phyloP scores from a whole-genome alignment of 92 coral and sea anemone species.

The Palythoa heliodiscus region DNA sequence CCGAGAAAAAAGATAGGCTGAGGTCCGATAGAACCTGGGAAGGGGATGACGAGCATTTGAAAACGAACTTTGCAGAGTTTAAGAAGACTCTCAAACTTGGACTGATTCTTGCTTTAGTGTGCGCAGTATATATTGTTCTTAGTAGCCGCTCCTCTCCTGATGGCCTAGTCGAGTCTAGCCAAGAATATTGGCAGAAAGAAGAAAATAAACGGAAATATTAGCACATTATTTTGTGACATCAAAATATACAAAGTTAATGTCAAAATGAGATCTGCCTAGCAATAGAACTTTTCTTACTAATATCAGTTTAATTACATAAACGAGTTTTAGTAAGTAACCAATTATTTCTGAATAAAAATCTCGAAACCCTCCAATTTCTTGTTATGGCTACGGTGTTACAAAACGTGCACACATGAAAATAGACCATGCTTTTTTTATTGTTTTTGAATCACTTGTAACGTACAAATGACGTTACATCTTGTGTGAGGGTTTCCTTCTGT shows the following conservation, averaged over 20 bases:
- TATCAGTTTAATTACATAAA: neutral
- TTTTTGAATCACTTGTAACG: too few species aligned
- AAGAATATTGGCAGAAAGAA: constrained; percentile 15
- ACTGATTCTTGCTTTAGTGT: constrained; percentile 53
- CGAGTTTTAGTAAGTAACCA: neutral
- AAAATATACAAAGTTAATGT: neutral
- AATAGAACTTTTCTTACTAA: neutral
- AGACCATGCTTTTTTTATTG: too few species aligned
- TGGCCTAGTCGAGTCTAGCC: neutral
- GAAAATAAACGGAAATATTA: constrained; percentile 9
- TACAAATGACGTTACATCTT: too few species aligned
- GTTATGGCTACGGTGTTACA: neutral
- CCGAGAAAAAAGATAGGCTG: constrained; percentile 62
- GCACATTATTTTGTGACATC: neutral
- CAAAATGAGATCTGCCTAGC: neutral
- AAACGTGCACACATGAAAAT: neutral
- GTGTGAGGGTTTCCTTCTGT: too few species aligned
- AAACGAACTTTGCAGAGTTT: constrained; percentile 63
- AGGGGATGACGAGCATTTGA: constrained; percentile 77
- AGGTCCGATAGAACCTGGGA: constrained; percentile 77
- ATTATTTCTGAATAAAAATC: neutral
- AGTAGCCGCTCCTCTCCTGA: constrained; percentile 48
- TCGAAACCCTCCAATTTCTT: constrained; percentile 24
- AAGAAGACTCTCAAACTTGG: constrained; percentile 65
- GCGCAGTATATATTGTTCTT: constrained; percentile 53